Evolutionary conservation across 2,113 vertebrate species (phyloP).

Genomic region (Microcebus murinus): DNA sequence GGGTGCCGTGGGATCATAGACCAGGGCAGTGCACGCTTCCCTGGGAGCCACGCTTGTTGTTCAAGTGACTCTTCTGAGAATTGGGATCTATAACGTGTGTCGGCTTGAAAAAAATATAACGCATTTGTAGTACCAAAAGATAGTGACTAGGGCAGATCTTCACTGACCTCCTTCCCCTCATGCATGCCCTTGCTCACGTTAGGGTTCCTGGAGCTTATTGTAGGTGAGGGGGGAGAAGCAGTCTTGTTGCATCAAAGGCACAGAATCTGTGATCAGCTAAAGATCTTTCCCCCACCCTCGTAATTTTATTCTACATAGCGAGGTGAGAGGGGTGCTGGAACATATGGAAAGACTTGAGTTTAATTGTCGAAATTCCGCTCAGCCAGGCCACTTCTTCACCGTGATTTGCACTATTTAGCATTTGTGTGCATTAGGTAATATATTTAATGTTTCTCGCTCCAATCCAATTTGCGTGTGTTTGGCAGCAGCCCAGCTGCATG

Average conservation of each 20-base stretch:
- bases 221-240: not conserved
- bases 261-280: rapidly evolving
- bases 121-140: not conserved
- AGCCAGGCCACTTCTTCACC: constrained; percentile 55
- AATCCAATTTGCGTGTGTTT: constrained; percentile 67
- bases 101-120: not conserved
- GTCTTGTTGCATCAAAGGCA: not conserved
- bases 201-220: not conserved
- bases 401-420: constrained; percentile 68
- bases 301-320: not conserved
- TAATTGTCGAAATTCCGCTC: constrained; percentile 73
- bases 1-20: not conserved
- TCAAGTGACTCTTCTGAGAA: not conserved
- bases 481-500: constrained; percentile 79
- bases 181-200: not conserved
- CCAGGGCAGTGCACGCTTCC: not conserved
- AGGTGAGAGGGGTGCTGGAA: not conserved
- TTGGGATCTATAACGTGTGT: not conserved
- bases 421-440: constrained; percentile 79
- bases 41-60: not conserved
- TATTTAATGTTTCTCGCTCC: constrained; percentile 67
- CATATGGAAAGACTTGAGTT: constrained; percentile 59
- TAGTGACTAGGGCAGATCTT: not conserved
- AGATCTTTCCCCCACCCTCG: not conserved
- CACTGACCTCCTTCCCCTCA: not conserved